Conservation (phyloP, 2,888 invertebrate species). For the Torymus auratus region DNA sequence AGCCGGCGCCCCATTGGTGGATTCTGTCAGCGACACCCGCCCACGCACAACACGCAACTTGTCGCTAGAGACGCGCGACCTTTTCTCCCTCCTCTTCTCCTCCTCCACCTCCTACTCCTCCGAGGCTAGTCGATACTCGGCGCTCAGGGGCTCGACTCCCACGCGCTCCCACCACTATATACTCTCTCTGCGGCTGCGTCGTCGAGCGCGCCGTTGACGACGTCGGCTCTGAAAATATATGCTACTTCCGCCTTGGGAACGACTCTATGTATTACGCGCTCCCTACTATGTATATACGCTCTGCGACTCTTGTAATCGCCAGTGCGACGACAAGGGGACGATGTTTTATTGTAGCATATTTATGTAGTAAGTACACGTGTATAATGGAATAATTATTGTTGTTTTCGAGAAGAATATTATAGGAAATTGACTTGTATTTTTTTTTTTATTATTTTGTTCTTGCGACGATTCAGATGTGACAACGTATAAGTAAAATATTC, state of each 20-base stretch:
- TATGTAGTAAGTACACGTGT: no score
- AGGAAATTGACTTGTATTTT: no score
- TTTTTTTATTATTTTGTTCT: no score
- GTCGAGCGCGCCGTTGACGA: constrained; percentile 6
- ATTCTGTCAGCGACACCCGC: constrained; percentile 76
- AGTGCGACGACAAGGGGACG: neutral
- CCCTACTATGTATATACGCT: neutral
- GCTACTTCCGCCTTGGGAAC: constrained; percentile 47
- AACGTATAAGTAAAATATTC: no score
- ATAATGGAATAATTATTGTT: no score
- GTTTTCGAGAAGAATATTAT: no score
- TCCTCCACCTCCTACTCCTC: constrained; percentile 4
- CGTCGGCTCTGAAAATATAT: constrained; percentile 54
- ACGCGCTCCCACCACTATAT: constrained; percentile 25
- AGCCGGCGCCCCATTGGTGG: constrained; percentile 72
- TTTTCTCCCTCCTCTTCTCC: neutral
- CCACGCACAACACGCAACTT: constrained; percentile 66
- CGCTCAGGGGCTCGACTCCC: neutral
- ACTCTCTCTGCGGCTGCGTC: constrained; percentile 47
- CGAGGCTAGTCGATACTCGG: neutral
- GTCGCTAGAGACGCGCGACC: constrained; percentile 18
- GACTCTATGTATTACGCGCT: constrained; percentile 17
- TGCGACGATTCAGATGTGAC: no score
- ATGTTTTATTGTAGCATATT: neutral
- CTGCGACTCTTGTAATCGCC: neutral